phyloP scores from a whole-genome alignment of 2,113 vertebrate species.

The Chionodraco myersi region DNA sequence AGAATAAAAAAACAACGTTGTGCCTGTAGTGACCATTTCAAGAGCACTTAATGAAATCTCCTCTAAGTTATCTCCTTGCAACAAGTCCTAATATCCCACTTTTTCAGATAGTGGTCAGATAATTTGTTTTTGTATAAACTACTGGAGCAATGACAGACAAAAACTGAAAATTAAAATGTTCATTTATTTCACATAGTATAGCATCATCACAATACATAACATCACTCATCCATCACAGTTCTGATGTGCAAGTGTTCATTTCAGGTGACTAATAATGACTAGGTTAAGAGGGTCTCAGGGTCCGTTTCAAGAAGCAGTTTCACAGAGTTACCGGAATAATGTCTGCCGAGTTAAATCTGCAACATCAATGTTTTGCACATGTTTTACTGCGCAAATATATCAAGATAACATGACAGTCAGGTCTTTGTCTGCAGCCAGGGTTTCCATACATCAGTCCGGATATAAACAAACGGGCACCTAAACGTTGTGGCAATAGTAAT shows the following conservation, averaged over 20 bases:
- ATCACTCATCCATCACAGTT: slow-evolving; percentile 69
- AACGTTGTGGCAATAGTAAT: slow-evolving; percentile 26
- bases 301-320: slow-evolving; percentile 13
- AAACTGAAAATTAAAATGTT: slow-evolving; percentile 36
- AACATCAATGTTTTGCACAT: not conserved
- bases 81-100: too few species aligned
- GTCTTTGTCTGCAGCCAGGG: slow-evolving; percentile 19
- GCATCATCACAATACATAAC: slow-evolving; percentile 69
- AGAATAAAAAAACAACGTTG: too few species aligned
- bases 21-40: too few species aligned
- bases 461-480: slow-evolving; percentile 33
- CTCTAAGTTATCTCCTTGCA: too few species aligned
- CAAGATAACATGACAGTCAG: not conserved
- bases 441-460: slow-evolving; percentile 15
- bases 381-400: slow-evolving; percentile 26
- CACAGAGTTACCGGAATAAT: not conserved
- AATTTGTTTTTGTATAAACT: not conserved
- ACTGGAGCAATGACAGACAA: not conserved
- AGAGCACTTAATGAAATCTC: too few species aligned
- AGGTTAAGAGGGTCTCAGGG: slow-evolving; percentile 16
- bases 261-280: slow-evolving; percentile 26
- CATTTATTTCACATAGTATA: slow-evolving; percentile 76
- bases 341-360: slow-evolving; percentile 19
- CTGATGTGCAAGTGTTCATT: slow-evolving; percentile 64
- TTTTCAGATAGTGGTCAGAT: too few species aligned